A percentile compares a stretch with the other conserved stretches of the same genome.
Conservation (phyloP, 2,113 vertebrate species). For the Silurus meridionalis region DNA sequence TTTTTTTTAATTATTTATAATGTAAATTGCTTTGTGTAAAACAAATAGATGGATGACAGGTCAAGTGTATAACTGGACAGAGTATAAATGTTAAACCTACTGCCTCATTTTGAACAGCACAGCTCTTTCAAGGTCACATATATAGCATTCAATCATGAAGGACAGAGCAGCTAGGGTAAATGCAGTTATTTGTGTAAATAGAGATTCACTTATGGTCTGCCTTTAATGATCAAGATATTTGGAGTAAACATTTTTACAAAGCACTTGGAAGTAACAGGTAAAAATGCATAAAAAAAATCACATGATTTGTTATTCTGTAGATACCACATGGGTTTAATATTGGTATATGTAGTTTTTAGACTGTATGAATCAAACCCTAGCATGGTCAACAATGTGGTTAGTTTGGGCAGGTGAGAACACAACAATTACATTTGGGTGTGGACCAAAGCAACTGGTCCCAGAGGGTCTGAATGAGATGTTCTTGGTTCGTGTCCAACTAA, state of each 20-base stretch:
- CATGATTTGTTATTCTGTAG: neutral
- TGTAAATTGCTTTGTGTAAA: slow-evolving; percentile 56
- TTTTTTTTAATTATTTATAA: slow-evolving; percentile 50
- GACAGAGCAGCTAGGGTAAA: neutral
- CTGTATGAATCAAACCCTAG: neutral
- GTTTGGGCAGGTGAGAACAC: neutral
- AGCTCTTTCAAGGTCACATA: slow-evolving; percentile 42
- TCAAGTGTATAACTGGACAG: slow-evolving; percentile 60
- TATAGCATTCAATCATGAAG: neutral
- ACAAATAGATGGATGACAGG: slow-evolving; percentile 15
- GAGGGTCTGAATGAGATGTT: neutral
- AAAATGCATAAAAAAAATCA: neutral
- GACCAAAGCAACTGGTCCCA: neutral
- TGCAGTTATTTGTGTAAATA: neutral
- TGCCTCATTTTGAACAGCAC: slow-evolving; percentile 46
- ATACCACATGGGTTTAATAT: neutral
- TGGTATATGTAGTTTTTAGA: neutral
- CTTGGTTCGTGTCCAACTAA: neutral
- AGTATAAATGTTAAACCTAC: slow-evolving; percentile 52
- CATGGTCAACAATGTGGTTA: neutral
- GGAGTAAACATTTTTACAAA: neutral
- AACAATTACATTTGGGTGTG: neutral
- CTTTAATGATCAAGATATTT: neutral
- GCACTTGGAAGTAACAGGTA: neutral
- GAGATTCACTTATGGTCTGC: neutral